These are phyloP conservation scores for Leucophora obtusa DNA, from an alignment of 2,888 invertebrate genomes.

Conservation along the genomic window DNA sequence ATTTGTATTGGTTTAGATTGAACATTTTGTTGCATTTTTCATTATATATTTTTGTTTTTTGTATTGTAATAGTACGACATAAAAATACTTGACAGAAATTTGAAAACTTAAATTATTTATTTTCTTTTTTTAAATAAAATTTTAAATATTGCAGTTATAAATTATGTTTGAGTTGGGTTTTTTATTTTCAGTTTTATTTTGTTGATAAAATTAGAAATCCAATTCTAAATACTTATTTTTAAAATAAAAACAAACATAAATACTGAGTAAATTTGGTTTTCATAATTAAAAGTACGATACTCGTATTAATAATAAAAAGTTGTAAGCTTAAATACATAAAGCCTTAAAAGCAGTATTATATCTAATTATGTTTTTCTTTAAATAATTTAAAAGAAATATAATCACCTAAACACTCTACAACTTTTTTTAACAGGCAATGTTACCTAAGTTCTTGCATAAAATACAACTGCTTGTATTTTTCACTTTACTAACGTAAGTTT, in stretches of 20 bases:
- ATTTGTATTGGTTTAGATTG: conserved; percentile 61
- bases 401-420: background rate
- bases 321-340: conserved; percentile 67
- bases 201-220: background rate
- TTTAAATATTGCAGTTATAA: background rate
- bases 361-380: conserved; percentile 56
- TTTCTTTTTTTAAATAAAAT: conserved; percentile 4
- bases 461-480: too few relatives aligned
- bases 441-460: too few relatives aligned
- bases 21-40: conserved; percentile 64
- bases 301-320: conserved; percentile 62
- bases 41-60: conserved; percentile 64
- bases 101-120: background rate
- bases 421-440: background rate
- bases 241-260: background rate
- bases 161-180: background rate
- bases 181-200: too few relatives aligned
- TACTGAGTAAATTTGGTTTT: conserved; percentile 30
- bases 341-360: conserved; percentile 68
- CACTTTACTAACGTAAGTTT: too few relatives aligned
- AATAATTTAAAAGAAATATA: conserved; percentile 47
- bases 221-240: background rate
- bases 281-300: conserved; percentile 63
- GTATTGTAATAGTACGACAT: conserved; percentile 29
- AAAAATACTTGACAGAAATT: conserved; percentile 39